Base-by-base conservation (phyloP, 2,113 vertebrate species). In the Syngnathus scovelli region DNA sequence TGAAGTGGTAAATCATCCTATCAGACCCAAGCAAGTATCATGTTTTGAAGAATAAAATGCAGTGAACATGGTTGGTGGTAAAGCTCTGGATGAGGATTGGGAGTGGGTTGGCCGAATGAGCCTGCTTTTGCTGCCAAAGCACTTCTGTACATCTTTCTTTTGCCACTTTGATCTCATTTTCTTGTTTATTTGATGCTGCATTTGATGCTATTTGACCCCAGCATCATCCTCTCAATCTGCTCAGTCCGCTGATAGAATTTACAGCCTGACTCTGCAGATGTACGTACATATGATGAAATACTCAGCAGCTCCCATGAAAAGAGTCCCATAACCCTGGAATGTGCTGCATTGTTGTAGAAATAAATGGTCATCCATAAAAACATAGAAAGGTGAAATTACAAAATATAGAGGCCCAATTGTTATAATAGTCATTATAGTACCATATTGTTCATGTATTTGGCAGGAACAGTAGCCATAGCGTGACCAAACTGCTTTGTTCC, bases 211-310 rank as follows among this genome's bases (percentile, higher is more conserved):
- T 61, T 19, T 43, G 60, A 43, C 38, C 37, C n/a, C 19, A 41
- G 60, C 60, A 41, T 61, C n/a, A 43, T 41, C 60, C 11, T 61
- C 10, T 41, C 38, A 41, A 58, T 58, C 55, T 58, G 55, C 55
- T 36, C 55, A 36, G 27, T 15, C 33, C 33, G 54, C 33, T 37
- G 27, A 37, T 58, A 58, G 18, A 58, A 58, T 58, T 10, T 15
- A 15, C 55, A 58, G 27, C 27, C 55, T 58, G 38, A 61, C 16
- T 61, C 19, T 43, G 60, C 19, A 61, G 60, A 43, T 15, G 38
- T 61, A 41, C 38, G 38, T 61, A 41, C 38, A 13, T 13, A 38
- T 41, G 19, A 61, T 61, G 9, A 37, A 61, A 61, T 43, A 43
- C 43, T 61, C 4, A 61, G 38, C 10, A 43, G 60, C 39, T 61